A percentile compares a stretch with the other conserved stretches of the same genome.
Conservation (phyloP, 2,888 invertebrate genomes). For the Drosophila gaucha region DNA sequence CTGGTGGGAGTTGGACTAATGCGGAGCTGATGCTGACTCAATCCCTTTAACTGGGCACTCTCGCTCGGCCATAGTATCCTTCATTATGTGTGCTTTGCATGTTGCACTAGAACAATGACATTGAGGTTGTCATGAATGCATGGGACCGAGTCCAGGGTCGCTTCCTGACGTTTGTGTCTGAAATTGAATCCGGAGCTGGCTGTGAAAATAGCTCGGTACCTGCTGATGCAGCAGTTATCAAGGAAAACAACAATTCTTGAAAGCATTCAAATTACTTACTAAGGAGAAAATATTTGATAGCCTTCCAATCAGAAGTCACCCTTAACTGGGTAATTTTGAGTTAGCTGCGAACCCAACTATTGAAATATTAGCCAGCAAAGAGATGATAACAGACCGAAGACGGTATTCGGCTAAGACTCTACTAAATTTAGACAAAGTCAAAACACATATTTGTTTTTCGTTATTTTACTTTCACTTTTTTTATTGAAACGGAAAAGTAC, state of each 20-base stretch:
- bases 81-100: slow-evolving; percentile 42
- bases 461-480: too few species aligned
- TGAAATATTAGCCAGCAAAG: background rate
- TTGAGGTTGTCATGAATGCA: slow-evolving; percentile 55
- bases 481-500: too few species aligned
- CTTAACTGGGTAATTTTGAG: slow-evolving; percentile 40
- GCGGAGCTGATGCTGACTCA: slow-evolving; percentile 6
- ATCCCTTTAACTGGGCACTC: slow-evolving; percentile 24
- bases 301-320: background rate
- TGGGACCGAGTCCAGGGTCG: slow-evolving; percentile 1
- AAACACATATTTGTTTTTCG: too few species aligned
- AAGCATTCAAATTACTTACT: slow-evolving; percentile 49
- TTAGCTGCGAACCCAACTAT: background rate
- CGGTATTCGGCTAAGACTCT: background rate
- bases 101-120: slow-evolving; percentile 63
- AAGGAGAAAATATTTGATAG: slow-evolving; percentile 40
- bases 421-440: too few species aligned
- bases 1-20: background rate
- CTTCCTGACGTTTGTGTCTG: slow-evolving; percentile 4
- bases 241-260: slow-evolving; percentile 55
- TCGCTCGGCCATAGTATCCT: background rate
- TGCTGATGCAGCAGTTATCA: slow-evolving; percentile 60
- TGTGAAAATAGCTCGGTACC: slow-evolving; percentile 2
- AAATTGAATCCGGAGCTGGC: slow-evolving; percentile 4
- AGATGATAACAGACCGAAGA: background rate